Evolutionary conservation across 1,140 invertebrate genomes (phyloP).

Genomic region (Caenorhabditis latens): DNA sequence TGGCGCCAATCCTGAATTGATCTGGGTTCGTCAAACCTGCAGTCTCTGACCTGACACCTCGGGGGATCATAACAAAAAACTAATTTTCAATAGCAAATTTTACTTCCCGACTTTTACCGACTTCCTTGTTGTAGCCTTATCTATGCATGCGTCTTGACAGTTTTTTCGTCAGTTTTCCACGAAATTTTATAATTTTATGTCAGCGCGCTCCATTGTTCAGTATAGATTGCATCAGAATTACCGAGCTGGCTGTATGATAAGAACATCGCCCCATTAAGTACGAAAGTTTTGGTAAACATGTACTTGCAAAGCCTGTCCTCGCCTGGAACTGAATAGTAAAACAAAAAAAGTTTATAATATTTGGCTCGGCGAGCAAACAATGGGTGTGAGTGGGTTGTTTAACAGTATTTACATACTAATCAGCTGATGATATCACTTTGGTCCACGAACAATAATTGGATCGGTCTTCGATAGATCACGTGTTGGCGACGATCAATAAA

Average conservation of each 20-base stretch:
- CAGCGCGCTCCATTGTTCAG: neutral
- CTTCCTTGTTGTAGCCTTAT: slow-evolving; percentile 46
- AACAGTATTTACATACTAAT: slow-evolving; percentile 18
- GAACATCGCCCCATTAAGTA: slow-evolving; percentile 35
- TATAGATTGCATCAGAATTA: slow-evolving; percentile 41
- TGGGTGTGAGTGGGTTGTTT: neutral
- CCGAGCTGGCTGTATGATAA: neutral
- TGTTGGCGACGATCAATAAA: neutral
- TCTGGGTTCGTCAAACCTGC: slow-evolving; percentile 13
- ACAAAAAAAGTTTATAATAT: slow-evolving; percentile 42
- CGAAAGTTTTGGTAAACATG: slow-evolving; percentile 39
- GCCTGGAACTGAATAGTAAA: neutral
- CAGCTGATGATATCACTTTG: slow-evolving; percentile 35
- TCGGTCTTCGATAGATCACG: slow-evolving; percentile 39
- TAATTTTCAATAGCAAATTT: no score
- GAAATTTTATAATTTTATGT: neutral
- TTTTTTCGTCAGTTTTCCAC: no score
- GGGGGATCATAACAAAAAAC: slow-evolving; percentile 1
- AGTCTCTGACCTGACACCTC: neutral
- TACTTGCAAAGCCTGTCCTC: slow-evolving; percentile 1
- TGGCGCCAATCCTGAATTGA: no score
- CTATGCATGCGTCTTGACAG: neutral
- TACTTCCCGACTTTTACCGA: no score
- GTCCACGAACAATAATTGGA: slow-evolving; percentile 32
- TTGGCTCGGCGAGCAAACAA: slow-evolving; percentile 12